Evolutionary conservation across 1,140 invertebrate genomes (phyloP).

Genomic region (Diploscapter pachys): DNA sequence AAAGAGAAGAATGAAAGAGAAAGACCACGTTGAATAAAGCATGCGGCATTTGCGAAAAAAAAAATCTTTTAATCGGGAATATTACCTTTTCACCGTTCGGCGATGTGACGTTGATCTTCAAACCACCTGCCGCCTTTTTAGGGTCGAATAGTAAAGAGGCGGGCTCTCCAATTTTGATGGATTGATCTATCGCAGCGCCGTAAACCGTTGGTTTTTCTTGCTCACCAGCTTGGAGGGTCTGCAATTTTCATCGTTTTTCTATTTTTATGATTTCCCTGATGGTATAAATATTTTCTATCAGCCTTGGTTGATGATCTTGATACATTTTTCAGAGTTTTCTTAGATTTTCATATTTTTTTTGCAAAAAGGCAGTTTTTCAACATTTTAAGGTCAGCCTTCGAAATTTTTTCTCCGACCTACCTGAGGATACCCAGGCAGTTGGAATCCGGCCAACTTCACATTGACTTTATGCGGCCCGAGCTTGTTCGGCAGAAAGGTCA

Average conservation of each 20-base stretch:
- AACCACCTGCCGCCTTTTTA: constrained; percentile 60
- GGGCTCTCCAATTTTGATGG: constrained; percentile 60
- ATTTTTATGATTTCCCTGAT: too few species aligned
- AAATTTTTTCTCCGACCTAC: constrained; percentile 60
- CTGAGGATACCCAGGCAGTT: constrained; percentile 65
- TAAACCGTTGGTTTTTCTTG: constrained; percentile 67
- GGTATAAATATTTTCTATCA: too few species aligned
- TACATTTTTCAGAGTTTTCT: constrained; percentile 60
- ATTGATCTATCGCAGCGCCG: constrained; percentile 63
- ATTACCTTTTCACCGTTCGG: constrained; percentile 14
- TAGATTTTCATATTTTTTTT: neutral
- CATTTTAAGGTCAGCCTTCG: neutral
- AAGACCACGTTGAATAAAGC: too few species aligned
- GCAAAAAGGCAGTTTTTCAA: too few species aligned
- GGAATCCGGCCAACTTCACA: constrained; percentile 78
- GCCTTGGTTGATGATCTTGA: constrained; percentile 36
- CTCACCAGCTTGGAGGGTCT: constrained; percentile 68
- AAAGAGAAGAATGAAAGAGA: too few species aligned
- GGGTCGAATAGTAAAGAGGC: constrained; percentile 62
- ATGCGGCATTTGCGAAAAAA: too few species aligned
- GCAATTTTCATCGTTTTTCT: too few species aligned
- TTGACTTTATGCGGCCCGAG: constrained; percentile 84
- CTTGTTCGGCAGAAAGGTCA: constrained; percentile 80
- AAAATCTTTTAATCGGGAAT: too few species aligned
- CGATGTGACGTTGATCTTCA: constrained; percentile 38